Base-by-base conservation (phyloP, 1,140 invertebrate species). In the Arion vulgaris region DNA sequence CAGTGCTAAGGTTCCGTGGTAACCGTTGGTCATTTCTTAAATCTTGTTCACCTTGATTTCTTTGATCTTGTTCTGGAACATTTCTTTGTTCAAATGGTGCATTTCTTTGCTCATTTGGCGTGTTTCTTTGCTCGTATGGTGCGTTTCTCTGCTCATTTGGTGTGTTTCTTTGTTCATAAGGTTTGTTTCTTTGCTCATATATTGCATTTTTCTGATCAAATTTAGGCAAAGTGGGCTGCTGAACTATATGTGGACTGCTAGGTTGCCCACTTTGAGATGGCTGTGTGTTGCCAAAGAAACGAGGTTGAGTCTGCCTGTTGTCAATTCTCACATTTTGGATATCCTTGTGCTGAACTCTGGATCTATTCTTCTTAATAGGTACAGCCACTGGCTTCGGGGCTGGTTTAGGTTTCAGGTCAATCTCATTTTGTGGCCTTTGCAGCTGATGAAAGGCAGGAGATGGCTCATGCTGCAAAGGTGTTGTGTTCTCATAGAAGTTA, bases 401-500 rank as follows among this genome's bases (percentile, higher is more conserved):
- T 28, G 84, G 49, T 57, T 86, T 86, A 36, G 84, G 85, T 66
- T 84, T 68, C 23, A 74, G 36, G 4, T 87, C 85, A 72, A 39
- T 78, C 26, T 86, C 84, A 71, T 73, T 83, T 7, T 80, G 85
- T n/a, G 85, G 85, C 39, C 86, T 71, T 36, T 81, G 85, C 23
- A 90, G 73, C 77, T 91, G 91, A 62, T 91, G 87, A 85, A 89
- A 90, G 71, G 90, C 86, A 49, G 88, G 88, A 0, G 82, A 81
- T 13, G 85, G 83, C 62, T 89, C 89, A 57, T 86, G 88, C 71
- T 85, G 84, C 57, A 87, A 77, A 69, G 88, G 87, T 23, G 82
- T 75, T 53, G 90, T 90, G 84, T 91, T 91, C 82, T 91, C 88
- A 84, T 90, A 91, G 75, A 90, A 90, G 72, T 89, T 87, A 23